Percentiles rank a stretch among this genome's conserved stretches.
phyloP scores from a whole-genome alignment of 2,113 vertebrate species.

The Tupaia tana region DNA sequence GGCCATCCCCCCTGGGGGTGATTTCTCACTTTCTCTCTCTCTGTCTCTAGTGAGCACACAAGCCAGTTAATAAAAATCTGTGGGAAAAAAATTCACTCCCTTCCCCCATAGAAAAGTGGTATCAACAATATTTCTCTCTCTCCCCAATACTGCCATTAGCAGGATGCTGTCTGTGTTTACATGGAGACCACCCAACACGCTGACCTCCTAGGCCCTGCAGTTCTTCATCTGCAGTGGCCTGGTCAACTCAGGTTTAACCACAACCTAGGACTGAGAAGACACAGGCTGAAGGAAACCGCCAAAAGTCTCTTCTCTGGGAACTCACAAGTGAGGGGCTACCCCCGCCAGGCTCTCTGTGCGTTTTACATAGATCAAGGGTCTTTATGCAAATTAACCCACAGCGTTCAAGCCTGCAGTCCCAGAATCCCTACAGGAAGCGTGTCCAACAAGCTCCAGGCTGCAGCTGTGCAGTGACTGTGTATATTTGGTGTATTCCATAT shows the following conservation, averaged over 20 bases:
- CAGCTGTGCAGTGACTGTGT: background rate
- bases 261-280: background rate
- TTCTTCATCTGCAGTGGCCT: background rate
- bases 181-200: background rate
- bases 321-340: background rate
- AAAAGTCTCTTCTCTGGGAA: background rate
- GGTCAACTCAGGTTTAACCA: background rate
- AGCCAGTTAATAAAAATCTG: too few relatives aligned
- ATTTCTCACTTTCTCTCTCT: too few relatives aligned
- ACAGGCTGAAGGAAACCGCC: accelerated
- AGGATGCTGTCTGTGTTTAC: background rate
- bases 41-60: too few relatives aligned
- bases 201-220: background rate
- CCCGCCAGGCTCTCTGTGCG: background rate
- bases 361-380: background rate
- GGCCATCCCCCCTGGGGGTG: too few relatives aligned
- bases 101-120: background rate
- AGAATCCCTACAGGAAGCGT: background rate
- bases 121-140: too few relatives aligned
- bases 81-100: too few relatives aligned
- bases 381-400: background rate
- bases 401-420: background rate
- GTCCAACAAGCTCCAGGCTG: background rate
- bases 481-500: background rate
- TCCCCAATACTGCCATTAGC: background rate